Evolutionary conservation across 2,797 vertebrate genomes (phyloP).

Genomic region (Siniperca undulata): DNA sequence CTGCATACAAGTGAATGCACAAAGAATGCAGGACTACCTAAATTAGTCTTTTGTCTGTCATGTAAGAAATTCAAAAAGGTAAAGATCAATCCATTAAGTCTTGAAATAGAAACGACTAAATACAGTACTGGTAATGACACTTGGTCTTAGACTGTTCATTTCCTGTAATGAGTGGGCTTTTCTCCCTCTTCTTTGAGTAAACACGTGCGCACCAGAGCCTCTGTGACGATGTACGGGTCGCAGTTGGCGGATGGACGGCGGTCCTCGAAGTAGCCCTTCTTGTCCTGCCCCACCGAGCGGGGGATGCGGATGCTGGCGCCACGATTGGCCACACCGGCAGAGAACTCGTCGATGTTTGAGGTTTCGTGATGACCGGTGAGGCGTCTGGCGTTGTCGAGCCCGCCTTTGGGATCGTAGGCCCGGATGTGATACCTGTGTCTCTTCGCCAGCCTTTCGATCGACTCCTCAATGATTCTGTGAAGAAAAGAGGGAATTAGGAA

Average conservation of each 20-base stretch:
- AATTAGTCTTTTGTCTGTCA: slow-evolving; percentile 31
- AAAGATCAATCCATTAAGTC: slow-evolving; percentile 12
- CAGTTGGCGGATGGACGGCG: slow-evolving; percentile 97
- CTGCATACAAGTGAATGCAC: background rate
- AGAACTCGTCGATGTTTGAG: slow-evolving; percentile 95
- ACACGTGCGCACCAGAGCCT: slow-evolving; percentile 93
- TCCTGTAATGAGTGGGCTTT: slow-evolving; percentile 87
- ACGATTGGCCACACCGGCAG: slow-evolving; percentile 93
- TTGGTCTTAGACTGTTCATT: slow-evolving; percentile 44
- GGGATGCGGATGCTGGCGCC: slow-evolving; percentile 97
- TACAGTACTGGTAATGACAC: slow-evolving; percentile 44
- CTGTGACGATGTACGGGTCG: slow-evolving; percentile 93
- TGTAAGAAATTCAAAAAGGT: slow-evolving; percentile 13
- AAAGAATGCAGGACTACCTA: background rate
- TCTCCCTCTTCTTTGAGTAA: slow-evolving; percentile 92
- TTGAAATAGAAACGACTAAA: slow-evolving; percentile 20
- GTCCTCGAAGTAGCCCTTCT: slow-evolving; percentile 97
- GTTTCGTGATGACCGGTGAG: slow-evolving; percentile 94
- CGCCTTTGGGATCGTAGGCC: slow-evolving; percentile 95
- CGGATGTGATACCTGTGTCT: slow-evolving; percentile 94
- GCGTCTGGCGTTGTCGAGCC: slow-evolving; percentile 94
- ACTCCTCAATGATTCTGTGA: slow-evolving; percentile 91
- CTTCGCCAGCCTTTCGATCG: slow-evolving; percentile 91
- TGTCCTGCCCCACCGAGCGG: slow-evolving; percentile 90
- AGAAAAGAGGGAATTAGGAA: background rate